A percentile compares a stretch with the other conserved stretches of the same genome.
These are phyloP conservation scores for Drosophila ficusphila DNA, from an alignment of 1,140 invertebrate species.

Conservation along the genomic window DNA sequence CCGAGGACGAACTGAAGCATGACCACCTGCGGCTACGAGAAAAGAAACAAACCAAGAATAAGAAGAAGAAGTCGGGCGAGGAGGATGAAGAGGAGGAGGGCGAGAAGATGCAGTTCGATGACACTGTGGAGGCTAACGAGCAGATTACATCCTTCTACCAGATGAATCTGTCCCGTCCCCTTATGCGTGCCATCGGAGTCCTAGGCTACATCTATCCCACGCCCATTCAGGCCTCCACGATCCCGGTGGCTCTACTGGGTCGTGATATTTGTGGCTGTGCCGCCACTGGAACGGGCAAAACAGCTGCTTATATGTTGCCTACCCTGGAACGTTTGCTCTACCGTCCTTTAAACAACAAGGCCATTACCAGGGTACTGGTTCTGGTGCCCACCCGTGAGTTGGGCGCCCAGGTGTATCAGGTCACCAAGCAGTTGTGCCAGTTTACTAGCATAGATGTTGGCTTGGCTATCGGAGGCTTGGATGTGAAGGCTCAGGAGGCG, in stretches of 20 bases:
- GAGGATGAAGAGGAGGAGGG: slow-evolving; percentile 85
- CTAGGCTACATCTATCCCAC: slow-evolving; percentile 97
- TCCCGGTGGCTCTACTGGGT: slow-evolving; percentile 95
- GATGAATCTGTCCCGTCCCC: slow-evolving; percentile 95
- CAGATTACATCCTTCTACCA: slow-evolving; percentile 92
- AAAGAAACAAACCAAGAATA: slow-evolving; percentile 86
- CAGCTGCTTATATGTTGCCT: slow-evolving; percentile 99
- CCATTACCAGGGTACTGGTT: slow-evolving; percentile 94
- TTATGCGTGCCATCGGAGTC: slow-evolving; percentile 94
- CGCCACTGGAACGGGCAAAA: slow-evolving; percentile 99
- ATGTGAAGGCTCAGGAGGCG: slow-evolving; percentile 96
- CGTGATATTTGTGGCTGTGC: slow-evolving; percentile 83
- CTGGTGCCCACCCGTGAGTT: slow-evolving; percentile 98
- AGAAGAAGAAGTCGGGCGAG: slow-evolving; percentile 85
- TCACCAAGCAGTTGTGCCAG: slow-evolving; percentile 95
- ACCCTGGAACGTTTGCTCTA: slow-evolving; percentile 97
- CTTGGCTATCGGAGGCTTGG: slow-evolving; percentile 95
- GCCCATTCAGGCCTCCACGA: slow-evolving; percentile 97
- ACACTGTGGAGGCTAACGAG: slow-evolving; percentile 88
- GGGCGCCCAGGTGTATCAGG: slow-evolving; percentile 95
- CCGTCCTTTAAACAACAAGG: slow-evolving; percentile 86
- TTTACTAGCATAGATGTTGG: slow-evolving; percentile 93
- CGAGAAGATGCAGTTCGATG: slow-evolving; percentile 89
- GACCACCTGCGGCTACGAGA: slow-evolving; percentile 87
- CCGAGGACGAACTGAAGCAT: slow-evolving; percentile 90